These are phyloP conservation scores for Xiphorhynchus erythropygius DNA, from an alignment of 2,797 vertebrate genomes.

Conservation along the genomic window DNA sequence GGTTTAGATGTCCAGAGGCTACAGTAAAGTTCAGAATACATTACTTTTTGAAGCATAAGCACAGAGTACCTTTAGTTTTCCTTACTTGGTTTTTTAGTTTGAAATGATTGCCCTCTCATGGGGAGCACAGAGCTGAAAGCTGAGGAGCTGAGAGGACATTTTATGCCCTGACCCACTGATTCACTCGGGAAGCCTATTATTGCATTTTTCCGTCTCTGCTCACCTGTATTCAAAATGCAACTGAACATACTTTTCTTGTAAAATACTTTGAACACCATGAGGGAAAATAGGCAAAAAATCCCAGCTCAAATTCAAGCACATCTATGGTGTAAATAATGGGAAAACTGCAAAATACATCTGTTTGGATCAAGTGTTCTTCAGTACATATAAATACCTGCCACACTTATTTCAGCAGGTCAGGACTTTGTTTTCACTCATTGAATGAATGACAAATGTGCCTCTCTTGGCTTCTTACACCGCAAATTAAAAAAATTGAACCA, in stretches of 20 bases:
- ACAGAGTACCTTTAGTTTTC: not conserved
- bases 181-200: not conserved
- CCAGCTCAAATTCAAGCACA: not conserved
- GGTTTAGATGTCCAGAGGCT: constrained; percentile 23
- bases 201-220: not conserved
- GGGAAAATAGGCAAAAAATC: not conserved
- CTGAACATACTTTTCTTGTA: not conserved
- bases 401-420: not conserved
- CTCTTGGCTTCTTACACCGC: not conserved
- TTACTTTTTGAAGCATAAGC: not conserved
- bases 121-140: not conserved
- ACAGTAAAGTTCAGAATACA: not conserved
- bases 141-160: not conserved
- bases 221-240: not conserved
- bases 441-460: not conserved
- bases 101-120: not conserved
- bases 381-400: not conserved
- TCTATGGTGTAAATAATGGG: not conserved
- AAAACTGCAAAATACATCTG: not conserved
- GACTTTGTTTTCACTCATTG: not conserved
- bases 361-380: not conserved
- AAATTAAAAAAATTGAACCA: not conserved
- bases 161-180: not conserved
- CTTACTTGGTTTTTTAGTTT: not conserved
- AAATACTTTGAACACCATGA: not conserved